Evolutionary conservation across 2,888 invertebrate species (phyloP).

Genomic region (Drosophila atroscutellata): DNA sequence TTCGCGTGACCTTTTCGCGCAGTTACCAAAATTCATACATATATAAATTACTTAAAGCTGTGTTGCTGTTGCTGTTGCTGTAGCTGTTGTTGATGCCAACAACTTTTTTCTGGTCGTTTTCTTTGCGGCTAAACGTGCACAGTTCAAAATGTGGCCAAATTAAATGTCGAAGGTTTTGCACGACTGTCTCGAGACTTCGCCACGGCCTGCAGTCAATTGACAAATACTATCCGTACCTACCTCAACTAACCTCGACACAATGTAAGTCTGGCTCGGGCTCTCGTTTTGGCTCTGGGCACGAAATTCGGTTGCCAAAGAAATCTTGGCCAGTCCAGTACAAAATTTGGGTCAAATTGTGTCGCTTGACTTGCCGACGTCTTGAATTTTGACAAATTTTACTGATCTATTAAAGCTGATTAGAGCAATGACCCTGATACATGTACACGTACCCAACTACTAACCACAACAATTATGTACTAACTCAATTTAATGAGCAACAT

Average conservation of each 20-base stretch:
- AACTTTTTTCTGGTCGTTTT: conserved; percentile 53
- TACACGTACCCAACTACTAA: conserved; percentile 17
- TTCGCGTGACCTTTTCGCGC: conserved; percentile 70
- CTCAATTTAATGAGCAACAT: conserved; percentile 43
- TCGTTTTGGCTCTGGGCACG: conserved; percentile 53
- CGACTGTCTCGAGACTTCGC: conserved; percentile 60
- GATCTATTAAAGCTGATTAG: conserved; percentile 50
- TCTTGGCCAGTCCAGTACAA: conserved; percentile 37
- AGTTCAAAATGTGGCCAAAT: conserved; percentile 71
- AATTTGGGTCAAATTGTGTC: conserved; percentile 75
- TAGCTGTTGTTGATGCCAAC: conserved; percentile 48
- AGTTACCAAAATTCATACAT: conserved; percentile 64
- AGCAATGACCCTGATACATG: conserved; percentile 56
- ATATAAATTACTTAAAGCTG: conserved; percentile 35
- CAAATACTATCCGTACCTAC: conserved; percentile 65
- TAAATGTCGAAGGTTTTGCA: conserved; percentile 80
- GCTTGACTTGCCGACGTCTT: conserved; percentile 54
- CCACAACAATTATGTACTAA: conserved; percentile 26
- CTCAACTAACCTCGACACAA: conserved; percentile 55
- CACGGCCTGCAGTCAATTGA: conserved; percentile 61
- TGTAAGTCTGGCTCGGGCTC: conserved; percentile 36
- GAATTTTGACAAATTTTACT: conserved; percentile 59
- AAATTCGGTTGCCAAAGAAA: conserved; percentile 57
- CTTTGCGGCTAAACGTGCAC: conserved; percentile 70
- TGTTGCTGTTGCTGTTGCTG: conserved; percentile 10